These are phyloP conservation scores for Conus canariensis DNA, from an alignment of 2,888 invertebrate species.

Conservation along the genomic window DNA sequence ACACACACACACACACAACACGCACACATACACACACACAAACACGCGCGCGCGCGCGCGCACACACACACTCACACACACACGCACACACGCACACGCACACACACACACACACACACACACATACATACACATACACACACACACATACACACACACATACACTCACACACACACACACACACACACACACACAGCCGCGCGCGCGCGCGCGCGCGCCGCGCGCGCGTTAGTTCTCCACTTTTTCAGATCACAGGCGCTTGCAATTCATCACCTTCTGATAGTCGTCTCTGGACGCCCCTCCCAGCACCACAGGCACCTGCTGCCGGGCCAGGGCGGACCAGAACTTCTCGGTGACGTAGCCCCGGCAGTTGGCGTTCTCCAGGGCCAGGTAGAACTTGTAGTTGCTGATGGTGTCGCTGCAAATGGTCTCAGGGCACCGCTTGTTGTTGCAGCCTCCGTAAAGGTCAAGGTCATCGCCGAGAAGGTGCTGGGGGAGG, in stretches of 20 bases:
- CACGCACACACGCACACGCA: no score
- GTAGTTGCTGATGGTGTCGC: conserved; percentile 55
- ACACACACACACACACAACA: no score
- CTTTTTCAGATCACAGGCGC: no score
- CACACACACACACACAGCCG: no score
- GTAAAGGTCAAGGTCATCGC: conserved; percentile 57
- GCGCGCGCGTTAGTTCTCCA: no score
- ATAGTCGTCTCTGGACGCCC: conserved; percentile 47
- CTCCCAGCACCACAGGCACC: conserved; percentile 67
- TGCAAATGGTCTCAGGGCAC: conserved; percentile 53
- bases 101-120: no score
- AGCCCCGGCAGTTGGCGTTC: conserved; percentile 64
- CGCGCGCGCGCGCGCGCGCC: no score
- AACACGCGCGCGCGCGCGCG: rapidly evolving
- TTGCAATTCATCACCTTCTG: neutral
- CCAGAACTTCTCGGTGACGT: conserved; percentile 70
- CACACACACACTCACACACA: no score
- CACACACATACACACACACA: no score
- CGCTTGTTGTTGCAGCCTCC: conserved; percentile 60
- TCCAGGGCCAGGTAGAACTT: conserved; percentile 68
- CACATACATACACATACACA: no score
- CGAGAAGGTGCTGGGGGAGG: conserved; percentile 38
- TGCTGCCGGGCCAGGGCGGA: conserved; percentile 55
- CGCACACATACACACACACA: no score
- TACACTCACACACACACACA: no score